Evolutionary conservation across 2,888 invertebrate genomes (phyloP), one percentile per base, ranked within the genome.

Genomic region (Lydus trimaculatus): DNA sequence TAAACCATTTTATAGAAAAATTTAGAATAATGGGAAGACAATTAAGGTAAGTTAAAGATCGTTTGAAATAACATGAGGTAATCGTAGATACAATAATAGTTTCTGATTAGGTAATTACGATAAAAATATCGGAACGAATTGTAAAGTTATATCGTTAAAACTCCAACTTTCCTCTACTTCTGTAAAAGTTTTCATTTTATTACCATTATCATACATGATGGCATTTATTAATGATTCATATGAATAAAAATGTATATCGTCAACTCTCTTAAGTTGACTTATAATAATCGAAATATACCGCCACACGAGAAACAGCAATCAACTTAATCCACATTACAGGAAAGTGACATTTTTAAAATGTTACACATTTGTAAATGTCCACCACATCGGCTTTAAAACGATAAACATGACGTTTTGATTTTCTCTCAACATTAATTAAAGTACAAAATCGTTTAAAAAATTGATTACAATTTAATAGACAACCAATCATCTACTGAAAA

Each of bases 231-330:
- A 67, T 61, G 68, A 65, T 20, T 58, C 33, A 28, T 61, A 66
- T 72, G 65, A 72, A 72, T 70, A 67, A 72, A 63, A 39, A 52
- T 6, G 23, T 31, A 59, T 68, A 68, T 68, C 68, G 60, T 39
- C 39, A n/a, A 25, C 13, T n/a, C 8, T 63, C n/a, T n/a, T n/a
- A 15, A 63, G 31, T 17, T 28, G 43, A 15, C 48, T 23, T 52
- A 43, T 8, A 43, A 67, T 69, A 69, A 68, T 67, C 68, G 67
- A 70, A 73, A 71, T 69, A 72, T 65, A 43, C 17, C 7, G 1
- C 1, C n/a, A 71, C 76, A 76, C 76, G 76, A 74, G 73, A 76
- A 74, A 73, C 61, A 67, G 74, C 72, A 74, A 76, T 76, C 75
- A 76, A 73, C 75, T 75, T 6, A 74, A 75, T 76, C 74, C 73